phyloP scores from a whole-genome alignment of 1,140 invertebrate species.

The Zaprionus capensis region DNA sequence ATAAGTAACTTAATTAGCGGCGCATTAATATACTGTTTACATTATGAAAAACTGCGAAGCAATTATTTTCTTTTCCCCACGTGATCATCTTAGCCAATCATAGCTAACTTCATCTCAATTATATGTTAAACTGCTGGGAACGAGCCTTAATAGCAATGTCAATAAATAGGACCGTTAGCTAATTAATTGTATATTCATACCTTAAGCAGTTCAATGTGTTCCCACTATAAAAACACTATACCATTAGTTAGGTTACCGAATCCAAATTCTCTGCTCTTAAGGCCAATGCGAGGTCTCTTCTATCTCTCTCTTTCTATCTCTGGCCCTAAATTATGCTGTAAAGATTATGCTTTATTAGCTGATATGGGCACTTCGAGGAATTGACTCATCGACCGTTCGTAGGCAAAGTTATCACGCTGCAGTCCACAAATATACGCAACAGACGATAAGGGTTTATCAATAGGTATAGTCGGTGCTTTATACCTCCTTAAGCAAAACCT shows the following conservation, averaged over 20 bases:
- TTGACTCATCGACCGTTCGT: conserved; percentile 22
- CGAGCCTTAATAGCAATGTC: conserved; percentile 1
- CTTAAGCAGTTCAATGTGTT: neutral
- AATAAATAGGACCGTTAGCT: neutral
- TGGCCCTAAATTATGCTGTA: conserved; percentile 5
- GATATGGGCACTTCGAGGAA: neutral
- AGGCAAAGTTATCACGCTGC: neutral
- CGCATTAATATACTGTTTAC: conserved; percentile 38
- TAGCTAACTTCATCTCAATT: neutral
- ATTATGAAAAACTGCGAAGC: conserved; percentile 52
- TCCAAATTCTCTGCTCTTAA: neutral
- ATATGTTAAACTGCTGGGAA: neutral
- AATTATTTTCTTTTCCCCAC: neutral
- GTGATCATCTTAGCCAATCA: neutral
- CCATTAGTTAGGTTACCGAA: neutral
- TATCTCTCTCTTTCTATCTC: neutral
- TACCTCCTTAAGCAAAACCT: neutral
- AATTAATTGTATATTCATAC: neutral
- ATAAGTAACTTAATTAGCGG: conserved; percentile 44
- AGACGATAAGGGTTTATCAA: conserved; percentile 21
- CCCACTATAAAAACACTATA: neutral
- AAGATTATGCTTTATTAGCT: conserved; percentile 5
- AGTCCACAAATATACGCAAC: neutral
- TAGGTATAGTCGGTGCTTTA: conserved; percentile 8
- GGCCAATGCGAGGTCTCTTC: neutral